Evolutionary conservation across 30 jellyfish, hydroid and myxozoan species (phyloP).

Genomic region (Hydractinia symbiolongicarpus): DNA sequence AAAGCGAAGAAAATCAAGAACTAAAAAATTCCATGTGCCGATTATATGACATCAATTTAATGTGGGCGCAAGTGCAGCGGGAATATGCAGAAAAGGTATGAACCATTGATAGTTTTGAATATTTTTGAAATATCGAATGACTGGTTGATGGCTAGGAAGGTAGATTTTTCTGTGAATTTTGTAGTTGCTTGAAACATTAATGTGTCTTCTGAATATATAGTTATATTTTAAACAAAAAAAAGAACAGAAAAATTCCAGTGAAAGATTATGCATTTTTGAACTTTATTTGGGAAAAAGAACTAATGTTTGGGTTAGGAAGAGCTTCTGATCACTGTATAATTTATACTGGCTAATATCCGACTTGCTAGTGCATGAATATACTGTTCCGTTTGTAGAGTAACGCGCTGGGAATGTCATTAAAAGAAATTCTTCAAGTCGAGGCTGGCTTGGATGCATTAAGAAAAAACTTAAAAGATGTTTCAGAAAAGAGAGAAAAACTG

Average conservation of each 20-base stretch:
- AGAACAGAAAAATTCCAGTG: too few species aligned
- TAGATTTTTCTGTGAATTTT: too few species aligned
- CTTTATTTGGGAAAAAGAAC: too few species aligned
- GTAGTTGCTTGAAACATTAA: too few species aligned
- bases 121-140: background rate
- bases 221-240: too few species aligned
- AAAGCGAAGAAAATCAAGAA: conserved; percentile 44
- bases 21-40: conserved; percentile 33
- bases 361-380: background rate
- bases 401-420: conserved; percentile 36
- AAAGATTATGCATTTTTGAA: too few species aligned
- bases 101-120: too few species aligned
- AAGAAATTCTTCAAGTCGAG: conserved; percentile 49
- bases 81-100: conserved; percentile 56
- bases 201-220: too few species aligned
- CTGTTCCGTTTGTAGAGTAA: conserved; percentile 21
- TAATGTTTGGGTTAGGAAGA: too few species aligned
- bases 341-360: too few species aligned
- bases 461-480: conserved; percentile 30
- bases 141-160: too few species aligned
- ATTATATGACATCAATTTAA: conserved; percentile 37
- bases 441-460: conserved; percentile 62
- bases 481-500: conserved; percentile 41
- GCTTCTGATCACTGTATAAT: too few species aligned
- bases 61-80: conserved; percentile 58